Conservation (phyloP, 2,797 vertebrate species). For the Brotula barbata region DNA sequence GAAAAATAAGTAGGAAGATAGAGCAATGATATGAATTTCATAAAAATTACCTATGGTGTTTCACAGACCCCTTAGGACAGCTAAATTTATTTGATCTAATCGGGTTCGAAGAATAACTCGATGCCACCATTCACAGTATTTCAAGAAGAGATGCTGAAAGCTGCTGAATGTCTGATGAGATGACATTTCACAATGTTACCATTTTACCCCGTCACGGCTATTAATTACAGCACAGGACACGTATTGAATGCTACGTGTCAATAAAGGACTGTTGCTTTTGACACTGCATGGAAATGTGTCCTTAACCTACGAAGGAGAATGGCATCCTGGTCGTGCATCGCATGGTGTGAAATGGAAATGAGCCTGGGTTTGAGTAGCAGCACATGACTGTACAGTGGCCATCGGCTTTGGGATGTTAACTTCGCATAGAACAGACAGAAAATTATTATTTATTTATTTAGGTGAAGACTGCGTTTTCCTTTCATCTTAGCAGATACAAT, state of each 20-base stretch:
- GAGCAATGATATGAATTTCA: conserved; percentile 55
- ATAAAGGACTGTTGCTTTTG: conserved; percentile 41
- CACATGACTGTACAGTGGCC: conserved; percentile 26
- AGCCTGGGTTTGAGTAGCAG: conserved; percentile 11
- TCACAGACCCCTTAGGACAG: conserved; percentile 31
- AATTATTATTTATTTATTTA: too few species aligned
- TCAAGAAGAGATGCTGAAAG: conserved; percentile 10
- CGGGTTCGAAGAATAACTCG: conserved; percentile 31
- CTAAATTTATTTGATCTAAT: conserved; percentile 21
- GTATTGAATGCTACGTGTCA: conserved; percentile 32
- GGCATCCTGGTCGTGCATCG: conserved; percentile 15
- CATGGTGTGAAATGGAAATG: conserved; percentile 31
- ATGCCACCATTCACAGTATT: conserved; percentile 13
- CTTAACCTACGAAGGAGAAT: conserved; percentile 29
- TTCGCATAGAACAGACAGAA: conserved; percentile 12
- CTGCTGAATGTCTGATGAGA: conserved; percentile 10
- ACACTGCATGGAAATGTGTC: conserved; percentile 36
- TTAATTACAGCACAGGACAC: conserved; percentile 31
- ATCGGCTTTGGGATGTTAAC: conserved; percentile 12
- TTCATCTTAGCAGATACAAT: too few species aligned
- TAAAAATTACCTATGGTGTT: conserved; percentile 57
- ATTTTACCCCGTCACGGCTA: conserved; percentile 9
- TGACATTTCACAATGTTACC: conserved; percentile 4
- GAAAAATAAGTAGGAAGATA: conserved; percentile 54
- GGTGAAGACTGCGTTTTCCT: too few species aligned